Percentiles rank a stretch among this genome's conserved stretches.
Evolutionary conservation across 2,113 vertebrate genomes (phyloP).

Genomic region (Electrona antarctica): DNA sequence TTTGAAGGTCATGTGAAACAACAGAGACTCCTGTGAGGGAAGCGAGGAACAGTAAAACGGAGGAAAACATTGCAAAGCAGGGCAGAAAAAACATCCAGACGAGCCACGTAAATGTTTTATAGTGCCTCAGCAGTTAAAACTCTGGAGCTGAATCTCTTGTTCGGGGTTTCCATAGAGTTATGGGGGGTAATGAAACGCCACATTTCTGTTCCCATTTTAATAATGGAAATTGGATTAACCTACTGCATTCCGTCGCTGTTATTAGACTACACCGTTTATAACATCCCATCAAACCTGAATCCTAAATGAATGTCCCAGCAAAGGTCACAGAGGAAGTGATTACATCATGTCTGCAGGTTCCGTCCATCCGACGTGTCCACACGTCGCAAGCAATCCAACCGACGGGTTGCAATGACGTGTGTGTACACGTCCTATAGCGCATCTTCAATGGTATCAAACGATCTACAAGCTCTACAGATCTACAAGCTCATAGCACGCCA

Average conservation of each 20-base stretch:
- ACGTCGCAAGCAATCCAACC: no score
- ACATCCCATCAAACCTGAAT: neutral
- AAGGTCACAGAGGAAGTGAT: neutral
- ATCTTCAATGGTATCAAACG: no score
- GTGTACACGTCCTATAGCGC: no score
- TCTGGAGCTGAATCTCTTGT: neutral
- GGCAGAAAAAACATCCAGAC: conserved; percentile 1
- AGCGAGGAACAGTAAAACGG: neutral
- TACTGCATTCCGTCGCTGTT: neutral
- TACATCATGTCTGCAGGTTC: neutral
- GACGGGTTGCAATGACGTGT: no score
- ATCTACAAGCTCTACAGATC: no score
- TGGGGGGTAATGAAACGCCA: conserved; percentile 1
- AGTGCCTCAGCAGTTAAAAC: no score
- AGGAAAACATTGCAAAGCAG: conserved; percentile 3
- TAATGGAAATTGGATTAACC: conserved; percentile 1
- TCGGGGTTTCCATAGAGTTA: neutral
- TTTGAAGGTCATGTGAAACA: neutral
- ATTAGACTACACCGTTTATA: neutral
- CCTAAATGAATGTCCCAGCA: neutral
- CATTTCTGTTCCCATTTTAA: conserved; percentile 9
- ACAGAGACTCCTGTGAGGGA: neutral
- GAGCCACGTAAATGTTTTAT: neutral
- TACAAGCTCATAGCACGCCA: no score
- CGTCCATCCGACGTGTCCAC: no score